Evolutionary conservation across 2,797 vertebrate species (phyloP), one percentile per base, ranked within the genome.

Genomic region (Galagoides demidoff): DNA sequence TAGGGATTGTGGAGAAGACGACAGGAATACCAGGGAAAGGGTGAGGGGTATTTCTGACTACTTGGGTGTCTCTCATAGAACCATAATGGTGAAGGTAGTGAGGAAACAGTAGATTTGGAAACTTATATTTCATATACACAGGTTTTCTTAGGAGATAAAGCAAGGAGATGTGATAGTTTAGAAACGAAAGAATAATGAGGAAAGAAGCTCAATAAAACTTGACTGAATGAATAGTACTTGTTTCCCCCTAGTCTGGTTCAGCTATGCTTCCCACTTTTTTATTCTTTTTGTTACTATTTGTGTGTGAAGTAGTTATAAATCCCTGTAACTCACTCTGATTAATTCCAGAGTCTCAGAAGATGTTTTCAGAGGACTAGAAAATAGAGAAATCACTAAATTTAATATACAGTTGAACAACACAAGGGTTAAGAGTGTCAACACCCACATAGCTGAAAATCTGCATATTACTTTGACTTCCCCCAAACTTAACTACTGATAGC

Each of bases 231-330:
- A 81, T 90, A 16, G 1, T n/a, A 17, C 39, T 3, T 14, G 7
- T 73, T 64, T 22, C 1, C 11, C 6, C 45, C 45, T 25, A 83
- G 5, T 16, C 17, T 66, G 64, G 31, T 16, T 17, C 64, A 76
- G 84, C 66, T 84, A 22, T 85, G n/a, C 66, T 95, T 84, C 19
- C 3, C 10, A 59, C 7, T 52, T 81, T 92, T 79, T 23, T 9
- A 2, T 55, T 49, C 2, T 27, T 92, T 89, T 94, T 95, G 11
- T 88, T 92, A 81, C 10, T 83, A 37, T 64, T 73, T 85, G 86
- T 78, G 22, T 93, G 31, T 84, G 57, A 81, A 92, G 57, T 81
- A 85, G 34, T 77, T 96, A 34, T 89, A 93, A 93, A 27, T 86
- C 23, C 5, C 22, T 78, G 23, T 3, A 90, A 73, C 31, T 78